phyloP scores from a whole-genome alignment of 2,888 invertebrate species.

The Diarsia rubi region DNA sequence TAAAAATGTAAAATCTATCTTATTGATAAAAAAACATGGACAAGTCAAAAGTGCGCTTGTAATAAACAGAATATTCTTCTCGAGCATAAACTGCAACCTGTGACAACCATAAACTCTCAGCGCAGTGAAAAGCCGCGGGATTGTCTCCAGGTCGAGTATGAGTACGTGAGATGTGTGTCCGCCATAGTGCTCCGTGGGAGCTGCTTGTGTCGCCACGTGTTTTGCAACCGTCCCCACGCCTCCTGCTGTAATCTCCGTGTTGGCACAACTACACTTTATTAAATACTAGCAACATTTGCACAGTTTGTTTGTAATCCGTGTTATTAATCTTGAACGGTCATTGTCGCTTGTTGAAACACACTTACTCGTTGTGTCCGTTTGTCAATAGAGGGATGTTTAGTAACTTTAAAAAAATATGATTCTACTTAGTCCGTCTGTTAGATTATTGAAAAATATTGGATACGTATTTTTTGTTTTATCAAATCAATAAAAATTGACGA shows the following conservation, averaged over 20 bases:
- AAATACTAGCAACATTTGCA: constrained; percentile 12
- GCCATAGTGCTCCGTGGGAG: background rate
- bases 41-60: background rate
- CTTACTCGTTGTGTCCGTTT: background rate
- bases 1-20: background rate
- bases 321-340: constrained; percentile 13
- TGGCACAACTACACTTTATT: constrained; percentile 28
- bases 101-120: no score
- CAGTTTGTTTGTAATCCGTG: constrained; percentile 17
- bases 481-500: no score
- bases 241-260: constrained; percentile 10
- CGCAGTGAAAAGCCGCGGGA: background rate
- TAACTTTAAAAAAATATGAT: no score
- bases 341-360: constrained; percentile 3
- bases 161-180: background rate
- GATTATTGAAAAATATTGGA: no score
- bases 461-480: no score
- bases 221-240: constrained; percentile 7
- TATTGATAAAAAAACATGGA: background rate
- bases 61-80: background rate
- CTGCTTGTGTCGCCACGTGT: background rate
- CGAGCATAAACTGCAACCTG: background rate
- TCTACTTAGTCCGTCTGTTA: no score
- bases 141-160: background rate
- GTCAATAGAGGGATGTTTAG: no score